Conservation (phyloP, 1,140 invertebrate genomes). For the Eufriesea mexicana region DNA sequence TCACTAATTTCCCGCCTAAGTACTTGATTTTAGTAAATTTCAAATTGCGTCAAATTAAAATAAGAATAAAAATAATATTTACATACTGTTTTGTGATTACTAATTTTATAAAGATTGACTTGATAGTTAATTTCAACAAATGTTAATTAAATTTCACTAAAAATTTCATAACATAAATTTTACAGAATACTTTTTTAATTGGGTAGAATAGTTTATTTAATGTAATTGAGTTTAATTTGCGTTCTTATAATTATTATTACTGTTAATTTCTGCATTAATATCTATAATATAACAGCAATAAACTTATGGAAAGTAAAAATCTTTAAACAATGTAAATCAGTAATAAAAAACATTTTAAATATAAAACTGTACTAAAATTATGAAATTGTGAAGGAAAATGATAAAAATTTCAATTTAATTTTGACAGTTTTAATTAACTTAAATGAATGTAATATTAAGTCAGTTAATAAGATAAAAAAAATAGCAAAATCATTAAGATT, state of each 20-base stretch:
- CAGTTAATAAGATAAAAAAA: not conserved
- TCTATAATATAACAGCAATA: not conserved
- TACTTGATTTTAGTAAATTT: not conserved
- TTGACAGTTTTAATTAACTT: constrained; percentile 3
- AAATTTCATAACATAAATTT: not conserved
- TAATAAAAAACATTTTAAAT: not conserved
- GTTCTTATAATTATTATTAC: not conserved
- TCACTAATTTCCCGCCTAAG: constrained; percentile 1
- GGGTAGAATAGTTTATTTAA: not conserved
- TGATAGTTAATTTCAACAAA: not conserved
- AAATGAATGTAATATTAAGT: constrained; percentile 10
- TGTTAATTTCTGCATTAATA: not conserved
- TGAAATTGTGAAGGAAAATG: constrained; percentile 4
- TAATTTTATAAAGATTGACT: not conserved
- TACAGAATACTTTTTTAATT: not conserved
- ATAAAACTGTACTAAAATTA: not conserved
- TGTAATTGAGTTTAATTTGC: not conserved
- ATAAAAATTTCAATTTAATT: constrained; percentile 17
- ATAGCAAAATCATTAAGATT: not conserved
- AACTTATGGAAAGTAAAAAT: not conserved
- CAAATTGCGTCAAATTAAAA: not conserved
- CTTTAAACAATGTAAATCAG: not conserved
- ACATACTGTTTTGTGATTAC: too few species aligned
- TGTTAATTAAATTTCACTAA: not conserved
- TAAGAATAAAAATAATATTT: not conserved